These are phyloP conservation scores for Balearica regulorum DNA, from an alignment of 2,797 vertebrate genomes.

Conservation along the genomic window DNA sequence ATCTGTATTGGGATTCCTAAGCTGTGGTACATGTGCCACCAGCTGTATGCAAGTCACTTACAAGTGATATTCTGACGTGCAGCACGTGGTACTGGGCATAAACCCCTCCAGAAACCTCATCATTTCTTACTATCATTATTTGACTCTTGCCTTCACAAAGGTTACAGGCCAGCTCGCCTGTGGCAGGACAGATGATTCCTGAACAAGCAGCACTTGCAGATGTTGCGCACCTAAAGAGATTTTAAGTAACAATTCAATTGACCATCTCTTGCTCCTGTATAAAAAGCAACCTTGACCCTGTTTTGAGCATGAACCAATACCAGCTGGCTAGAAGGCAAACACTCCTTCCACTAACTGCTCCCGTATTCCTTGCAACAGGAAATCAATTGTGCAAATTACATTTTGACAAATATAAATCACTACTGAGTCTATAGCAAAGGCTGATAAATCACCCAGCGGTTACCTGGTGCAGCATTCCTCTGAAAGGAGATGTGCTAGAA, in stretches of 20 bases:
- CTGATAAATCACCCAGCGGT: not conserved
- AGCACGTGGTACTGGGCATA: not conserved
- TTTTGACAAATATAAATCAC: slow-evolving; percentile 17
- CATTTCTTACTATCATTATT: not conserved
- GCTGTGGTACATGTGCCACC: not conserved
- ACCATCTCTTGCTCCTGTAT: not conserved
- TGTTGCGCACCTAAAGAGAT: not conserved
- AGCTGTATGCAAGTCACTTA: not conserved
- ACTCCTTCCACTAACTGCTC: not conserved
- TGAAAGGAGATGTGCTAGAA: not conserved
- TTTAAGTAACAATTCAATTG: not conserved
- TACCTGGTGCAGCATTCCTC: not conserved
- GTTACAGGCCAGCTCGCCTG: not conserved
- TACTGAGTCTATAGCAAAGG: not conserved
- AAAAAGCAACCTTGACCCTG: not conserved
- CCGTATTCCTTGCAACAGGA: not conserved
- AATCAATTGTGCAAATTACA: slow-evolving; percentile 12
- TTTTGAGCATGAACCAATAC: not conserved
- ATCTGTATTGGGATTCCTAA: not conserved
- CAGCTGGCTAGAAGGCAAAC: not conserved
- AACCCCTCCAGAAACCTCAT: rapidly evolving
- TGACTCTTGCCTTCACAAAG: not conserved
- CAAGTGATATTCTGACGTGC: rapidly evolving
- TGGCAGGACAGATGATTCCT: not conserved
- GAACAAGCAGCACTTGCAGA: not conserved